Evolutionary conservation across 2,113 vertebrate genomes (phyloP).

Genomic region (Gallinago jamesoni): DNA sequence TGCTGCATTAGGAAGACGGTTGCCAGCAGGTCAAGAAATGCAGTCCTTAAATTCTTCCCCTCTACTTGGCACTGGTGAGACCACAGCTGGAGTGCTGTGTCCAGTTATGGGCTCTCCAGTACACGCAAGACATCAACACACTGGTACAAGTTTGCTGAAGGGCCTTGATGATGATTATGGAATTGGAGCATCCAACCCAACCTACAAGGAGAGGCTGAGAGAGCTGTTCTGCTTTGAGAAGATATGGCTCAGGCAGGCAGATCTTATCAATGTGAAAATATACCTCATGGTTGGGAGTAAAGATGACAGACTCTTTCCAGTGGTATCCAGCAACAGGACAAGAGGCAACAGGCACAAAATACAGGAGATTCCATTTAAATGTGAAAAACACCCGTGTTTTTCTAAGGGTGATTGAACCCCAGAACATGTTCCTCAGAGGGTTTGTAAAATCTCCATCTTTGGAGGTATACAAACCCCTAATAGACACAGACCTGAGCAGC

Average conservation of each 20-base stretch:
- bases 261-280: neutral
- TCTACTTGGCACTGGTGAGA: neutral
- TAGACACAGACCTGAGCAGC: neutral
- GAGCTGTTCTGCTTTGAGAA: neutral
- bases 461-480: neutral
- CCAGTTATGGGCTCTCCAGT: neutral
- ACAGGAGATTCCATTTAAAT: neutral
- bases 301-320: neutral
- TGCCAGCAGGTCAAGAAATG: neutral
- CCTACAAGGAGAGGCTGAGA: neutral
- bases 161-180: neutral
- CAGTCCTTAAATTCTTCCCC: neutral
- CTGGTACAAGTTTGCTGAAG: neutral
- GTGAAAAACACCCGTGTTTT: accelerated
- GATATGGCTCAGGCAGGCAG: neutral
- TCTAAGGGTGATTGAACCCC: neutral
- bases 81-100: neutral
- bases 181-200: neutral
- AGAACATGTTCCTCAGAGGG: neutral
- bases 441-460: neutral
- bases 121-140: neutral
- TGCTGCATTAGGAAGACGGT: neutral
- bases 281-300: neutral
- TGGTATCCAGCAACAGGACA: neutral
- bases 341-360: neutral